Evolutionary conservation across 2,113 vertebrate genomes (phyloP).

Genomic region (Mus spicilegus): DNA sequence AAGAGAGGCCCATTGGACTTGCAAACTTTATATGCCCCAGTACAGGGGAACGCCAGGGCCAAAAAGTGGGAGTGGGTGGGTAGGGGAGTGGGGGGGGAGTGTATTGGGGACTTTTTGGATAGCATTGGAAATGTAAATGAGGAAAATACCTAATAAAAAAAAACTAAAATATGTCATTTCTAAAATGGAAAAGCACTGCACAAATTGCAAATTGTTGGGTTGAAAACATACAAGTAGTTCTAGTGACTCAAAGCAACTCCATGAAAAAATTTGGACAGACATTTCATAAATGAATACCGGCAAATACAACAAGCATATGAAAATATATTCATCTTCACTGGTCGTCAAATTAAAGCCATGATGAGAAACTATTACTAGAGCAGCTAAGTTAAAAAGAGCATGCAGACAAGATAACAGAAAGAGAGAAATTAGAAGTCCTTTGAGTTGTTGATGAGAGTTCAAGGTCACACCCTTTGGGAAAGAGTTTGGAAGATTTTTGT

Average conservation of each 20-base stretch:
- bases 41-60: too few species aligned
- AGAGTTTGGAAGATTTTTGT: neutral
- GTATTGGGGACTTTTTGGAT: too few species aligned
- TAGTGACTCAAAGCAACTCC: neutral
- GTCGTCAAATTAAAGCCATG: slow-evolving; percentile 20
- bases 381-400: neutral
- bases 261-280: neutral
- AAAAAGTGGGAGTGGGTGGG: too few species aligned
- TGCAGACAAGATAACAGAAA: neutral
- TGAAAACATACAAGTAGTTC: neutral
- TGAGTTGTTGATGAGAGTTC: neutral
- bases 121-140: too few species aligned
- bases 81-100: too few species aligned
- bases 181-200: slow-evolving; percentile 5
- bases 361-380: neutral
- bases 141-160: too few species aligned
- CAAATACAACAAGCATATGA: neutral
- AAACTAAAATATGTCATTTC: slow-evolving; percentile 40
- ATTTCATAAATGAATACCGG: slow-evolving; percentile 14
- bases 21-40: too few species aligned
- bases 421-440: neutral
- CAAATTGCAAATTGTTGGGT: neutral
- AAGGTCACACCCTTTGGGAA: neutral
- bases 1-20: too few species aligned
- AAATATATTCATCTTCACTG: neutral